Conservation (phyloP, 2,113 vertebrate genomes). For the Eulacestoma nigropectus region DNA sequence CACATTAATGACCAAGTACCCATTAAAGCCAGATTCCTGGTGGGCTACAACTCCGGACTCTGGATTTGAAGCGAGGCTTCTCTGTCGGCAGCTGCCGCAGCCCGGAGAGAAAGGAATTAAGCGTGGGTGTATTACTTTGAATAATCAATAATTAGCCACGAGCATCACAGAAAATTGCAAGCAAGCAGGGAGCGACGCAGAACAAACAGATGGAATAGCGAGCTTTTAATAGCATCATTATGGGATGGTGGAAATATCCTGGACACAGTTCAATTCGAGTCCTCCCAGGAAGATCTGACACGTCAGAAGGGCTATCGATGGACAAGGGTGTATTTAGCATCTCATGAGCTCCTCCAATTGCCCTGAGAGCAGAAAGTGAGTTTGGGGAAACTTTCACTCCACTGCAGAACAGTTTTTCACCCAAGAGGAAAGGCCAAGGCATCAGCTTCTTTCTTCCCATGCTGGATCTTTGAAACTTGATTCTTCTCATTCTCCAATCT, state of each 20-base stretch:
- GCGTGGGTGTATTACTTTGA: background rate
- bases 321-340: background rate
- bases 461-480: background rate
- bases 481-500: background rate
- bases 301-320: background rate
- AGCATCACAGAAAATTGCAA: background rate
- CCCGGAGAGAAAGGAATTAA: background rate
- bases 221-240: slow-evolving; percentile 11
- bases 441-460: background rate
- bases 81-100: background rate
- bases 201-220: background rate
- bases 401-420: background rate
- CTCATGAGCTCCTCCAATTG: background rate
- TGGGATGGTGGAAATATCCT: background rate
- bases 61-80: background rate
- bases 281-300: background rate
- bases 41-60: background rate
- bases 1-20: background rate
- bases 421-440: background rate
- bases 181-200: background rate
- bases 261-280: background rate
- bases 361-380: background rate
- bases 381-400: background rate
- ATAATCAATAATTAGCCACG: background rate
- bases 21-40: background rate